A percentile compares a stretch with the other conserved stretches of the same genome.
phyloP scores from a whole-genome alignment of 1,140 invertebrate genomes.

The Cecropterus lyciades region DNA sequence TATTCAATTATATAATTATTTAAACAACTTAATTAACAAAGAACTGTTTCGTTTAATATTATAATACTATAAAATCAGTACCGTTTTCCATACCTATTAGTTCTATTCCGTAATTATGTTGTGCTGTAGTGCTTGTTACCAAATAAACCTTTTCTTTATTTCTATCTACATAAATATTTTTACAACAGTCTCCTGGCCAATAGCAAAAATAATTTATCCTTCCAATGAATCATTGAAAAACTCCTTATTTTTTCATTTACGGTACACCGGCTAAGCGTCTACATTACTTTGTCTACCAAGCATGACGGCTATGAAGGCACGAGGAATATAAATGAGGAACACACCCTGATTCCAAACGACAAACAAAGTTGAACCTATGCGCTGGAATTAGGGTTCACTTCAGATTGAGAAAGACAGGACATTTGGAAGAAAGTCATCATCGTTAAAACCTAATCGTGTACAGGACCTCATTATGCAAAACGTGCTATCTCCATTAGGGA shows the following conservation, averaged over 20 bases:
- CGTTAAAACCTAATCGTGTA: constrained; percentile 75
- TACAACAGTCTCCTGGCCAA: constrained; percentile 5
- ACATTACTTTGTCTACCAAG: constrained; percentile 68
- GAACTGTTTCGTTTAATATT: too few species aligned
- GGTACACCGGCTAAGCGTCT: constrained; percentile 49
- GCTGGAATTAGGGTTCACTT: constrained; percentile 34
- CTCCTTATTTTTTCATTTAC: constrained; percentile 50
- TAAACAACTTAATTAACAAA: too few species aligned
- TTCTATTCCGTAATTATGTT: too few species aligned
- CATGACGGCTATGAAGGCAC: constrained; percentile 62
- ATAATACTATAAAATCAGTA: too few species aligned
- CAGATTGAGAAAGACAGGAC: constrained; percentile 12
- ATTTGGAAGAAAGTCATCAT: constrained; percentile 65
- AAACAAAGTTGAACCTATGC: constrained; percentile 31
- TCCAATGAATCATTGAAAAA: constrained; percentile 27
- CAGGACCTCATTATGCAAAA: constrained; percentile 73
- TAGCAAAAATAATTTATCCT: constrained; percentile 21
- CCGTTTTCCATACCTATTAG: too few species aligned
- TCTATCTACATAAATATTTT: too few species aligned
- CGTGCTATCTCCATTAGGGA: constrained; percentile 59
- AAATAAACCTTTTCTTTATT: too few species aligned
- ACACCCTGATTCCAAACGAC: constrained; percentile 7
- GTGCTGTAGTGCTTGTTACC: too few species aligned
- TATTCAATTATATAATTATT: too few species aligned
- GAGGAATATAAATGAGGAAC: constrained; percentile 69